Percentiles rank a stretch among this genome's conserved stretches.
Conservation (phyloP, 1,140 invertebrate genomes). For the Polypedilum vanderplanki region DNA sequence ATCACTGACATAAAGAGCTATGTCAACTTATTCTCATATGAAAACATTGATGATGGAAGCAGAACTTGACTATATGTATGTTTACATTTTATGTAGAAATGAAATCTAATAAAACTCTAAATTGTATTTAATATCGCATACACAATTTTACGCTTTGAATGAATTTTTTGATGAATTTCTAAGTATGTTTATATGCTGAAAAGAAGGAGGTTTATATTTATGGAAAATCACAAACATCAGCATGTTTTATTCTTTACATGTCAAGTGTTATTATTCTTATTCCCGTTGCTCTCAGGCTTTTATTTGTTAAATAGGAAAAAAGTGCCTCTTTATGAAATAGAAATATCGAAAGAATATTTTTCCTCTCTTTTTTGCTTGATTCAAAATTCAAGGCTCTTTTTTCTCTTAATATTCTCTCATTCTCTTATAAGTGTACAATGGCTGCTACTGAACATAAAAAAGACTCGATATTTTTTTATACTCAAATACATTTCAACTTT, state of each 20-base stretch:
- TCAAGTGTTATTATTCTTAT: neutral
- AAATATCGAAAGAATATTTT: neutral
- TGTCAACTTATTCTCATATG: neutral
- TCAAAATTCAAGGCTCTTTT: neutral
- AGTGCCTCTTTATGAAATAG: neutral
- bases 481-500: no score
- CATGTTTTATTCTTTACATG: neutral
- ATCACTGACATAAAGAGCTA: neutral
- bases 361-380: neutral
- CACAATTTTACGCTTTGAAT: neutral
- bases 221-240: neutral
- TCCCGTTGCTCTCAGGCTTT: neutral
- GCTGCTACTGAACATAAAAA: no score
- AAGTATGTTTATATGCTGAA: no score
- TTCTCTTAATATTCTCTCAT: neutral
- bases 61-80: no score
- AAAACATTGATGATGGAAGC: no score
- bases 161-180: no score
- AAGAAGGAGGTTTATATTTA: neutral
- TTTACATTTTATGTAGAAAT: neutral
- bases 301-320: neutral
- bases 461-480: neutral
- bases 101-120: conserved; percentile 1
- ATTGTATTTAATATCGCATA: neutral
- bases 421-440: no score